These are phyloP conservation scores for Prosapia bicincta DNA, from an alignment of 2,888 invertebrate species.

Conservation along the genomic window DNA sequence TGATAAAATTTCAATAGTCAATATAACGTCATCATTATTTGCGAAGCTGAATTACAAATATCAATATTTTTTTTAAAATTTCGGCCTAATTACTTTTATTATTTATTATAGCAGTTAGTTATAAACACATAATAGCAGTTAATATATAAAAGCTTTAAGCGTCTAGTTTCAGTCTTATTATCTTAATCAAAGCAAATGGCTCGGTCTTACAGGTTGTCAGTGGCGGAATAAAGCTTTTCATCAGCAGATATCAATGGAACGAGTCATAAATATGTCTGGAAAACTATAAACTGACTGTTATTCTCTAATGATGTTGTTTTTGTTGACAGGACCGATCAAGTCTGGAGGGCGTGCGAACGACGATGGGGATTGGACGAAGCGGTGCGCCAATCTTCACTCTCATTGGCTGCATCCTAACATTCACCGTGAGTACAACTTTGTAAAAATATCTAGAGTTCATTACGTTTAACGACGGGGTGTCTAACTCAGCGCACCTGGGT, in stretches of 20 bases:
- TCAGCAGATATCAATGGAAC: not conserved
- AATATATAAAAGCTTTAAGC: too few relatives aligned
- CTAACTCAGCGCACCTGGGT: not conserved
- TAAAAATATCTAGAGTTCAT: not conserved
- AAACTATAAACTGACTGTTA: not conserved
- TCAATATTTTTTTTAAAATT: too few relatives aligned
- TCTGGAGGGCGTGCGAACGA: not conserved
- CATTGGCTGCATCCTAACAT: not conserved
- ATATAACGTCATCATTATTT: too few relatives aligned
- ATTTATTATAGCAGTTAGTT: too few relatives aligned
- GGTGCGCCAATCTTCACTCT: not conserved
- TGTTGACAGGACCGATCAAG: conserved; percentile 2
- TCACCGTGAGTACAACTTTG: not conserved
- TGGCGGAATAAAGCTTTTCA: not conserved
- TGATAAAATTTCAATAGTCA: too few relatives aligned
- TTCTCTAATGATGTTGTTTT: not conserved
- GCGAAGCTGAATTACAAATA: too few relatives aligned
- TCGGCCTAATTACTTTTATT: too few relatives aligned
- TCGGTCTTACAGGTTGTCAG: not conserved
- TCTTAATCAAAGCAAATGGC: not conserved
- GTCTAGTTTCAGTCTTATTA: too few relatives aligned
- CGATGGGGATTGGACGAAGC: not conserved
- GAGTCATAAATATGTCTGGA: not conserved
- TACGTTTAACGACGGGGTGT: not conserved
- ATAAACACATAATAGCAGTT: too few relatives aligned